Evolutionary conservation across 2,797 vertebrate species (phyloP), one percentile per base, ranked within the genome.

Genomic region (Gymnothorax javanicus): DNA sequence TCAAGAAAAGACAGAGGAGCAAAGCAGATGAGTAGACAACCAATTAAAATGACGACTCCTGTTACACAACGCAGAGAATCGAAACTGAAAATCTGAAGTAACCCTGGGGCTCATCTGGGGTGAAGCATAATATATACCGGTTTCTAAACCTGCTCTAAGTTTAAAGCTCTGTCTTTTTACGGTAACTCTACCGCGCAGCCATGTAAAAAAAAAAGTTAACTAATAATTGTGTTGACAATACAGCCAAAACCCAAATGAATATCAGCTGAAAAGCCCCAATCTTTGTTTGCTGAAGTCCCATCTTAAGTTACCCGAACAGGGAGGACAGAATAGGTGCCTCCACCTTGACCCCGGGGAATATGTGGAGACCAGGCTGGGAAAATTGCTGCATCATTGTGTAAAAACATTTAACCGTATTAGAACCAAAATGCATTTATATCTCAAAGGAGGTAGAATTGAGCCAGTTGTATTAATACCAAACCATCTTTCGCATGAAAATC

Each of bases 1-100:
- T 4, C 20, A 8, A 23, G 59, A 50, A 58, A 64, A 82, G 81
- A 50, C 50, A 4, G 43, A 43, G 15, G 87, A 71, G 84, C 87
- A 58, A 60, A 90, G 87, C 64, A 60, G 85, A 75, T 20, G 50
- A 83, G 85, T 85, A 23, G 77, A 57, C 58, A 73, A 83, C 73
- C 84, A 85, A 87, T 87, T 57, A 86, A 90, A 87, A 89, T 86
- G 89, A 69, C 52, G 77, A 73, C 79, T 91, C 82, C 67, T 64
- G 67, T 91, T 88, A 88, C 20, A 57, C 52, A 88, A 90, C 43
- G 25, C 27, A 64, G 58, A 62, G 43, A 62, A 43, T 17, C 82
- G 17, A 15, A 0, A 1, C 62, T n/a, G 20, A n/a, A 67, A 67
- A 67, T n/a, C 17, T 23, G 60, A 57, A 52, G 5, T 43, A 84